phyloP scores from a whole-genome alignment of 2,797 vertebrate genomes.

The Parauchenoglanis ngamensis region DNA sequence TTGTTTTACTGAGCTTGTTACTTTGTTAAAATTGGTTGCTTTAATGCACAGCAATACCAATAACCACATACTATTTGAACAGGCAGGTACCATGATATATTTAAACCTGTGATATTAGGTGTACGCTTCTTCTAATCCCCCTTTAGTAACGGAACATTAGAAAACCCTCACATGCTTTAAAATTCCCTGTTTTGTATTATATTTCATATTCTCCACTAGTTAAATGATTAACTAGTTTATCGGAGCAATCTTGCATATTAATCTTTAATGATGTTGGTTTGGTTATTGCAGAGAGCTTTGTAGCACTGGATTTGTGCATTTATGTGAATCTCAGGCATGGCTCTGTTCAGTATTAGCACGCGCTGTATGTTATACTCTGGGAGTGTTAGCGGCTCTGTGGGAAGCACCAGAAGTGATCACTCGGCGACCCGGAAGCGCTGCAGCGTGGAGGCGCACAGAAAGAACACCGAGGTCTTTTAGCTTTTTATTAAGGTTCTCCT shows the following conservation, averaged over 20 bases:
- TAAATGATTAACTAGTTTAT: background rate
- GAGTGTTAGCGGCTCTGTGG: conserved; percentile 24
- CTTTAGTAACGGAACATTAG: background rate
- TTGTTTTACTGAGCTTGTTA: too few species aligned
- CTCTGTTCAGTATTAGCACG: background rate
- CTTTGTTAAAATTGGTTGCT: too few species aligned
- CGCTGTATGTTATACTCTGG: background rate
- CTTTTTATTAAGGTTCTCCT: conserved; percentile 70
- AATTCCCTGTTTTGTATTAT: background rate
- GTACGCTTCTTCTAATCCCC: background rate
- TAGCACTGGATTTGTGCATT: background rate
- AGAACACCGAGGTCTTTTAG: conserved; percentile 76
- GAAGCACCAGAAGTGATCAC: conserved; percentile 91
- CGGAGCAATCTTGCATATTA: background rate
- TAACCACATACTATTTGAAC: too few species aligned
- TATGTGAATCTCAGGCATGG: background rate
- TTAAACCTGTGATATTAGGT: background rate
- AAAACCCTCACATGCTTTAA: background rate
- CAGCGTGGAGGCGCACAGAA: conserved; percentile 76
- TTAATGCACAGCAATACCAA: background rate
- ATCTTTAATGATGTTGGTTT: background rate
- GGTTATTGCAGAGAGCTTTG: background rate
- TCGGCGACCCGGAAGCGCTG: conserved; percentile 90
- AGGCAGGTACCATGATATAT: background rate
- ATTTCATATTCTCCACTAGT: background rate